Percentiles rank a stretch among this genome's conserved stretches.
These are phyloP conservation scores for Zaprionus lineosus DNA, from an alignment of 2,888 invertebrate species.

Conservation along the genomic window DNA sequence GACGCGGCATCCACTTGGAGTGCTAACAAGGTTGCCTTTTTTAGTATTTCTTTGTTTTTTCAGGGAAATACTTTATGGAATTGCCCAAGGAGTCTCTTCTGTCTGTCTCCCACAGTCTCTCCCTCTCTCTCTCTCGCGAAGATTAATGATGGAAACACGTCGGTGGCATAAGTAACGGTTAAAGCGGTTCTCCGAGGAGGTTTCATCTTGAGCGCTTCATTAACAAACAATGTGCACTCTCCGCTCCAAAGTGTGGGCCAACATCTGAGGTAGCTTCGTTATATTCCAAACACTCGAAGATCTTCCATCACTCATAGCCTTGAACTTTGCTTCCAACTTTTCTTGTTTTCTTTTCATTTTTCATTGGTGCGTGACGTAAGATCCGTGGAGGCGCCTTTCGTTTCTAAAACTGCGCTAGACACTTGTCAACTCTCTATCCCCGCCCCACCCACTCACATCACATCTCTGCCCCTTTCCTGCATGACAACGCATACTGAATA, in stretches of 20 bases:
- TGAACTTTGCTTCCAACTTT: slow-evolving; percentile 21
- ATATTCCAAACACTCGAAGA: not conserved
- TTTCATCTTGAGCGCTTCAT: slow-evolving; percentile 39
- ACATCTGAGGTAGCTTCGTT: not conserved
- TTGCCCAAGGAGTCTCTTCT: slow-evolving; percentile 20
- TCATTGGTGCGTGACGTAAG: slow-evolving; percentile 14
- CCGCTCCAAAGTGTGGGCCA: no score
- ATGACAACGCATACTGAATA: slow-evolving; percentile 45
- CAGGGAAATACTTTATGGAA: slow-evolving; percentile 39
- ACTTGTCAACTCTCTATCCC: no score
- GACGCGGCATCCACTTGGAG: slow-evolving; percentile 36
- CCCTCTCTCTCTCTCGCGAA: slow-evolving; percentile 7
- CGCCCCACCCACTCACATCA: no score
- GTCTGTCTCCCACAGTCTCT: not conserved
- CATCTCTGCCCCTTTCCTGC: slow-evolving; percentile 8
- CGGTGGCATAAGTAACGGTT: slow-evolving; percentile 26
- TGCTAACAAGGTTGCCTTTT: slow-evolving; percentile 68
- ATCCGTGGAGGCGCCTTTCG: not conserved
- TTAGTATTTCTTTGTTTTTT: slow-evolving; percentile 14
- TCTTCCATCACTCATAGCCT: slow-evolving; percentile 3
- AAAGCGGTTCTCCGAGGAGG: slow-evolving; percentile 22
- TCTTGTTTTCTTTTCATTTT: not conserved
- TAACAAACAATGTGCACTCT: no score
- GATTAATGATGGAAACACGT: slow-evolving; percentile 54
- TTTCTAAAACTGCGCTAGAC: slow-evolving; percentile 4